Conservation (phyloP, 2,113 vertebrate species). For the Barnardius zonarius region DNA sequence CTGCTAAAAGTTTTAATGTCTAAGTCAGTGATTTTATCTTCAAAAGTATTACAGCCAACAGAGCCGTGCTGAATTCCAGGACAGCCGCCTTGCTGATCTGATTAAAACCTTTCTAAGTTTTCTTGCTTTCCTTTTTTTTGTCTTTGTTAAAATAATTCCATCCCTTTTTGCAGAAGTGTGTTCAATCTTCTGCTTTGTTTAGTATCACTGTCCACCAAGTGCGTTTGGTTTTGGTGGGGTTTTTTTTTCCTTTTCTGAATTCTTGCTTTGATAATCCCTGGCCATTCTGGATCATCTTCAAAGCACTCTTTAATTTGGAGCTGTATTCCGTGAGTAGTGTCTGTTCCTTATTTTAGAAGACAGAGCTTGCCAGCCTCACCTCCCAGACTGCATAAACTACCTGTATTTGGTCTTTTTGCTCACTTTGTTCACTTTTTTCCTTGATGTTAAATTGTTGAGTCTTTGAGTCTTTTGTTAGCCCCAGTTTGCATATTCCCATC, state of each 20-base stretch:
- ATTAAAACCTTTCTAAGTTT: conserved; percentile 14
- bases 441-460: neutral
- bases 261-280: conserved; percentile 50
- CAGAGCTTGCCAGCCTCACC: neutral
- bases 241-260: neutral
- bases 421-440: conserved; percentile 9
- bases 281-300: conserved; percentile 34
- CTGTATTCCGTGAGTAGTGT: neutral
- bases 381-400: neutral
- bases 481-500: neutral
- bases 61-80: neutral
- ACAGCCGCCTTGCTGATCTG: neutral
- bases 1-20: neutral
- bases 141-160: neutral
- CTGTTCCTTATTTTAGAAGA: conserved; percentile 11
- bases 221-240: neutral
- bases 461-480: neutral
- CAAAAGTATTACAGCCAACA: neutral
- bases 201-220: neutral
- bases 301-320: conserved; percentile 30
- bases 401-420: neutral
- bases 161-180: neutral
- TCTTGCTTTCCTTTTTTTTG: neutral
- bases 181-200: conserved; percentile 16
- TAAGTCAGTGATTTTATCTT: neutral